A percentile compares a stretch with the other conserved stretches of the same genome.
phyloP scores from a whole-genome alignment of 2,888 invertebrate species.

The Tortricodes alternella region DNA sequence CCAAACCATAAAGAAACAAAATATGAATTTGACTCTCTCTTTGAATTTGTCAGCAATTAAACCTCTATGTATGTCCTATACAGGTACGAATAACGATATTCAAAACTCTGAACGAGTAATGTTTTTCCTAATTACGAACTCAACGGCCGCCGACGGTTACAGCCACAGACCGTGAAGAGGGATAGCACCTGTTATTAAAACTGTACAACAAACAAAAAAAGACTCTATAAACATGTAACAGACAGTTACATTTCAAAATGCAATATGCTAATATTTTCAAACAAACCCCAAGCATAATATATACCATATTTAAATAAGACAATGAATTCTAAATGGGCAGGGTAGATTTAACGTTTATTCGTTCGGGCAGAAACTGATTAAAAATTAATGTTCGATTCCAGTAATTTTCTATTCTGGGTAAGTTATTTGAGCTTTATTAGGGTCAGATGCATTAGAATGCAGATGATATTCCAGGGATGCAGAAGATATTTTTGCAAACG shows the following conservation, averaged over 20 bases:
- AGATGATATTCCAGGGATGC: too few species aligned
- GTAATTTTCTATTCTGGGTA: background rate
- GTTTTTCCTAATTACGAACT: conserved; percentile 37
- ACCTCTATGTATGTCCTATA: too few species aligned
- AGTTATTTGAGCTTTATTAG: background rate
- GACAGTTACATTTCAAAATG: conserved; percentile 14
- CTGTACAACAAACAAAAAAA: conserved; percentile 16
- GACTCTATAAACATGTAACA: conserved; percentile 4
- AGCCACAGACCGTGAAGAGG: conserved; percentile 67
- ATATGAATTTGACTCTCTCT: too few species aligned
- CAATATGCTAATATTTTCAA: conserved; percentile 15
- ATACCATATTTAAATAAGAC: conserved; percentile 24
- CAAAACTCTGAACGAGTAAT: conserved; percentile 14
- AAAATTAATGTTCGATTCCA: conserved; percentile 2
- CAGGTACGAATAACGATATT: conserved; percentile 9
- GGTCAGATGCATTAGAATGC: background rate
- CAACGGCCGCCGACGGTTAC: conserved; percentile 71
- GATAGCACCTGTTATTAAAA: conserved; percentile 57
- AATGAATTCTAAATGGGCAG: conserved; percentile 17
- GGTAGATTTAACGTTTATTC: conserved; percentile 19
- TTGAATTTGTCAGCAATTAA: too few species aligned
- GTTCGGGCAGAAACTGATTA: conserved; percentile 22
- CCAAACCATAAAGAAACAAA: too few species aligned
- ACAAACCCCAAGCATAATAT: conserved; percentile 20
- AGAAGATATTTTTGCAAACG: too few species aligned